phyloP scores from a whole-genome alignment of 1,140 invertebrate species.

The Solen grandis region DNA sequence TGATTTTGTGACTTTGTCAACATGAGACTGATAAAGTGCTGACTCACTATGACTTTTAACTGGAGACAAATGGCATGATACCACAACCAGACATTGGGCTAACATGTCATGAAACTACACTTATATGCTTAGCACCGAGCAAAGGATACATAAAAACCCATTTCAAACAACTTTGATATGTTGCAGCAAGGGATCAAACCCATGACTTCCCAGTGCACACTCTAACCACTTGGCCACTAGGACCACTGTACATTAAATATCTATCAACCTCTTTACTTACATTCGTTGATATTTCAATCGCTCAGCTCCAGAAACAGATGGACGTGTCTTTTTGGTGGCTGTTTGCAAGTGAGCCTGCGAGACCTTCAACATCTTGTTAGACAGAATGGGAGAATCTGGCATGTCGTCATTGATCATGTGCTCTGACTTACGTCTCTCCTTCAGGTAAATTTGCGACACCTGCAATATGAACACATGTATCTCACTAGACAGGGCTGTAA shows the following conservation, averaged over 20 bases:
- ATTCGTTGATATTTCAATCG: slow-evolving; percentile 44
- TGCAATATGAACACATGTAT: not conserved
- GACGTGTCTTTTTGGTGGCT: slow-evolving; percentile 40
- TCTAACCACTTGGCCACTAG: not conserved
- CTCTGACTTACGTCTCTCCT: slow-evolving; percentile 38
- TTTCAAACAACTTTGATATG: not conserved
- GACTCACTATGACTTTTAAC: too few species aligned
- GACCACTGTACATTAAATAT: not conserved
- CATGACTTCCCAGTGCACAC: not conserved
- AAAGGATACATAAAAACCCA: not conserved
- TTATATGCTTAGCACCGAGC: too few species aligned
- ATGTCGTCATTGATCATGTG: slow-evolving; percentile 15
- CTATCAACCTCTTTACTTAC: slow-evolving; percentile 14
- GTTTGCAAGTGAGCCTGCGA: slow-evolving; percentile 28
- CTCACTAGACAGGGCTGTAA: not conserved
- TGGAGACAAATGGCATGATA: too few species aligned
- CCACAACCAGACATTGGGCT: too few species aligned
- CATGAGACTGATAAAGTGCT: too few species aligned
- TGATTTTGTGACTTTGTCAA: too few species aligned
- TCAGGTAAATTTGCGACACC: slow-evolving; percentile 36
- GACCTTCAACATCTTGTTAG: slow-evolving; percentile 7
- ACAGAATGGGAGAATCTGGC: slow-evolving; percentile 23
- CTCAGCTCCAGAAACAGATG: slow-evolving; percentile 45
- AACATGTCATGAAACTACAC: too few species aligned
- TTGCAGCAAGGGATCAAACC: not conserved